phyloP scores from a whole-genome alignment of 2,797 vertebrate species.

The Peromyscus melanophrys region DNA sequence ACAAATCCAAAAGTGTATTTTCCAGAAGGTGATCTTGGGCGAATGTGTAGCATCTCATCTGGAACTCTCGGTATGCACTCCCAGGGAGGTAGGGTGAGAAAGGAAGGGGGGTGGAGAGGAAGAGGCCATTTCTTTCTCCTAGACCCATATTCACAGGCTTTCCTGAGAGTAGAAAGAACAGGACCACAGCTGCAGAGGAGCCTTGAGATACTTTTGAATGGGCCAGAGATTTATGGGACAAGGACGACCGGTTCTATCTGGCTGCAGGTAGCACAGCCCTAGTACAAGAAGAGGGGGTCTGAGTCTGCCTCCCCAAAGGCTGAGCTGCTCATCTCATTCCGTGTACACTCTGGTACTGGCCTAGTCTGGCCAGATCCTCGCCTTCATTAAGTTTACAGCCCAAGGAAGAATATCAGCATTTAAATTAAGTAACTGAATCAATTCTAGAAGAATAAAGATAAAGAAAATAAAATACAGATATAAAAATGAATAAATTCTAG shows the following conservation, averaged over 20 bases:
- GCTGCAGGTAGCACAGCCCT: too few species aligned
- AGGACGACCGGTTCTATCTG: neutral
- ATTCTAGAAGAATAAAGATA: neutral
- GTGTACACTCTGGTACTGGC: fast-evolving
- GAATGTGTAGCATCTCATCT: neutral
- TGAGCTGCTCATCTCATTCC: neutral
- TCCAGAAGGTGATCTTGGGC: neutral
- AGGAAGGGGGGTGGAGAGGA: neutral
- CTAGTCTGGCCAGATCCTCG: neutral
- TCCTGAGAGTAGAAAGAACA: neutral
- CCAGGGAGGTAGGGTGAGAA: neutral
- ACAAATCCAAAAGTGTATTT: neutral
- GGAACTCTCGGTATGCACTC: neutral
- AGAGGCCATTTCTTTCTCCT: neutral
- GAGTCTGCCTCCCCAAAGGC: neutral
- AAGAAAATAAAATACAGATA: neutral
- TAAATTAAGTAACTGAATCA: neutral
- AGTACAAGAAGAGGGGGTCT: neutral
- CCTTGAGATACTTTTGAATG: neutral
- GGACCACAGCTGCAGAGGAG: neutral
- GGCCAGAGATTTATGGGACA: neutral
- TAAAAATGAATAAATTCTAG: neutral
- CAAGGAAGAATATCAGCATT: neutral
- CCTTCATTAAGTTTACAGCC: neutral
- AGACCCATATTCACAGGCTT: neutral